phyloP scores from a whole-genome alignment of 2,113 vertebrate genomes.

The Odontesthes bonariensis region DNA sequence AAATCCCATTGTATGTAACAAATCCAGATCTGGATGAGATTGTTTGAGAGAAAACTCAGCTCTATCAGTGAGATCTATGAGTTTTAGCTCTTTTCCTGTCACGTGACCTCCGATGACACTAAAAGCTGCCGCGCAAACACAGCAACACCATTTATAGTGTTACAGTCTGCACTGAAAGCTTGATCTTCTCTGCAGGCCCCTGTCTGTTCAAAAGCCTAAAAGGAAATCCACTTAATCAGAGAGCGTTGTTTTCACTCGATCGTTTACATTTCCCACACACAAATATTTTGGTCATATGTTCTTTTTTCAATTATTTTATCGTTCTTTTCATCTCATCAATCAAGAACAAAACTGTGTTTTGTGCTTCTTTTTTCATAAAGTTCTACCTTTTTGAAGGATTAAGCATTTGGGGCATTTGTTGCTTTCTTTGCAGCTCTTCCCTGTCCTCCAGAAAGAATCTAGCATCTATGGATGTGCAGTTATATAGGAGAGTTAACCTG shows the following conservation, averaged over 20 bases:
- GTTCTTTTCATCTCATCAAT: no score
- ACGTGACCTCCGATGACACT: conserved; percentile 19
- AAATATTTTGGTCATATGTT: no score
- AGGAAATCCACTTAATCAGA: not conserved
- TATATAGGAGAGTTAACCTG: no score
- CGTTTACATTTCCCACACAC: no score
- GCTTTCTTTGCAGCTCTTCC: no score
- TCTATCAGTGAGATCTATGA: conserved; percentile 22
- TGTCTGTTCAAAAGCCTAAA: not conserved
- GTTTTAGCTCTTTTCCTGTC: conserved; percentile 56
- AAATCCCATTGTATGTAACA: not conserved
- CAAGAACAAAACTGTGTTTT: no score
- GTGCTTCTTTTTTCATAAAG: no score
- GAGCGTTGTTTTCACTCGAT: not conserved
- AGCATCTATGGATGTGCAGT: no score
- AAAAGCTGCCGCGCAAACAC: conserved; percentile 23
- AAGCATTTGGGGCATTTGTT: no score
- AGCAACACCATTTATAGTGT: not conserved
- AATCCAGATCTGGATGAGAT: not conserved
- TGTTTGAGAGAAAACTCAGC: not conserved
- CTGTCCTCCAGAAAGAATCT: no score
- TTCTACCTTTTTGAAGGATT: no score
- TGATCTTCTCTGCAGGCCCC: not conserved
- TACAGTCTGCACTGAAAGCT: not conserved
- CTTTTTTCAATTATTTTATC: no score